Evolutionary conservation across 2,888 invertebrate genomes (phyloP), one percentile per base, ranked within the genome.

Genomic region (Lycocerus yunnanus): DNA sequence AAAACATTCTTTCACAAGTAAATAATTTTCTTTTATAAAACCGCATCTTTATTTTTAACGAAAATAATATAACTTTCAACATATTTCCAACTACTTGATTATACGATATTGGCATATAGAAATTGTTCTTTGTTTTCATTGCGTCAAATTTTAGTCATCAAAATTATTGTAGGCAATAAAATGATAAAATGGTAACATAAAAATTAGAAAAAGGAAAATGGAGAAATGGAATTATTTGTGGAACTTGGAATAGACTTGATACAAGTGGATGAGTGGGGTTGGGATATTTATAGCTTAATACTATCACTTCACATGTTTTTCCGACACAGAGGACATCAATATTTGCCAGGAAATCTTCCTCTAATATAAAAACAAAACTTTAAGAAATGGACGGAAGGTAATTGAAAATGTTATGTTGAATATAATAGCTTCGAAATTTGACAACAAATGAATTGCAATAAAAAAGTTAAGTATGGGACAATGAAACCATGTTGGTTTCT

Each of bases 171-270:
- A 60, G n/a, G n/a, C n/a, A n/a, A 3, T 13, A 18, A 18, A 43
- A 60, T 5, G 13, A 60, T 60, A 60, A 60, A 60, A 63, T 18
- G 20, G 13, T 8, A 63, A n/a, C 11, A 18, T 63, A 15, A 15
- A 63, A 63, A 63, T 18, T 18, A 9, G 15, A 63, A 60, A 60
- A 60, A 15, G 8, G 3, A 43, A 58, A 63, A 74, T 71, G 68
- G 67, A 63, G 72, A 69, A 58, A 86, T 86, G 86, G 85, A 86
- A 81, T 83, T 86, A 70, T 76, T 81, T 63, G 60, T 86, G 58
- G 85, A 86, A 78, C 76, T 86, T 13, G 84, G 83, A 73, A 74
- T 85, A 66, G 85, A 86, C 76, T 73, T 85, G 4, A 76, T 85
- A 10, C 81, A 81, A 66, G 78, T 79, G 13, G 80, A 81, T 11